phyloP scores from a whole-genome alignment of 2,888 invertebrate genomes.

The Chloroclystis v-ata region DNA sequence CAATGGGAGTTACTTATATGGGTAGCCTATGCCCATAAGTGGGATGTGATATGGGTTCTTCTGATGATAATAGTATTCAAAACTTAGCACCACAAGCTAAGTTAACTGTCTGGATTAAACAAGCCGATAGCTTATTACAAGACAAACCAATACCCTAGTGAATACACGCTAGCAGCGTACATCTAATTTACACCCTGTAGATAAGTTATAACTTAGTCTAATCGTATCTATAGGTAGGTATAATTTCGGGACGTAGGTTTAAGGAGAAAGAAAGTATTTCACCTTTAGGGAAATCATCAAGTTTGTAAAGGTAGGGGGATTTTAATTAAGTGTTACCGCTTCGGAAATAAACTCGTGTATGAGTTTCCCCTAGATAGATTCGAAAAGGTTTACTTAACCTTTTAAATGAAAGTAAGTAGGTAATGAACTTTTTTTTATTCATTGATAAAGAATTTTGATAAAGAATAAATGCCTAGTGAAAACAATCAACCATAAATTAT shows the following conservation, averaged over 20 bases:
- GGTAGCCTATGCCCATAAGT: too few relatives aligned
- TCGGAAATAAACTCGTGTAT: slow-evolving; percentile 24
- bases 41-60: too few relatives aligned
- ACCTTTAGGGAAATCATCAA: slow-evolving; percentile 42
- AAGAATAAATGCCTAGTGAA: too few relatives aligned
- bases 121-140: too few relatives aligned
- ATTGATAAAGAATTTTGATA: too few relatives aligned
- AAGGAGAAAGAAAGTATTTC: slow-evolving; percentile 28
- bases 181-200: background rate
- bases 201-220: background rate
- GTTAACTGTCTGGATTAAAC: background rate
- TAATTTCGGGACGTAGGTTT: background rate
- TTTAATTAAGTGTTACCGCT: slow-evolving; percentile 42
- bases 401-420: too few relatives aligned
- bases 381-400: slow-evolving; percentile 3
- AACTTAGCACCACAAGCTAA: too few relatives aligned
- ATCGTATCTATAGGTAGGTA: background rate
- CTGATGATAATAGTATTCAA: too few relatives aligned
- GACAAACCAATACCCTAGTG: background rate
- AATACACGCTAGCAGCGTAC: background rate
- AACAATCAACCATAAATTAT: too few relatives aligned
- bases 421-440: too few relatives aligned
- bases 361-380: slow-evolving; percentile 6
- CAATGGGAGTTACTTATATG: too few relatives aligned
- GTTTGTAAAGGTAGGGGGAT: slow-evolving; percentile 34